Conservation (phyloP, 2,888 invertebrate genomes). For the Octodonta nipae region DNA sequence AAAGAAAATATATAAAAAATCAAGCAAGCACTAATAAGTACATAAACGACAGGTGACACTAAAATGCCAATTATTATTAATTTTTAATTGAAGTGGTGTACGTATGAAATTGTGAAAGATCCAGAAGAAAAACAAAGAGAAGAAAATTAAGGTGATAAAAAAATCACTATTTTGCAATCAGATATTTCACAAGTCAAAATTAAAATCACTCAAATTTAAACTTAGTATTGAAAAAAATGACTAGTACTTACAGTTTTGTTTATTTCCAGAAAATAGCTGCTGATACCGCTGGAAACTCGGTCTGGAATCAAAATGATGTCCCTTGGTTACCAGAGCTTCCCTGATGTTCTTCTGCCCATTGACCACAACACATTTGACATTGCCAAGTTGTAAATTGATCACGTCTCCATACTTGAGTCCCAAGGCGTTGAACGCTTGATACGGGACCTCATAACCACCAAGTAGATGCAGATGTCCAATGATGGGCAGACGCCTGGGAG, state of each 20-base stretch:
- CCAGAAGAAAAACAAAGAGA: too few relatives aligned
- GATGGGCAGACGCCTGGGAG: slow-evolving; percentile 42
- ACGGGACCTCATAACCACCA: slow-evolving; percentile 45
- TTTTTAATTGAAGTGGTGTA: too few relatives aligned
- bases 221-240: too few relatives aligned
- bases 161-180: too few relatives aligned
- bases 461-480: slow-evolving; percentile 44
- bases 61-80: too few relatives aligned
- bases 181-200: too few relatives aligned
- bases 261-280: slow-evolving; percentile 49
- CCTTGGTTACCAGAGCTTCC: slow-evolving; percentile 44
- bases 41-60: too few relatives aligned
- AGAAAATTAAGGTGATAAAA: too few relatives aligned
- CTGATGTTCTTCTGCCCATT: slow-evolving; percentile 45
- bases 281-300: slow-evolving; percentile 51
- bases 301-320: slow-evolving; percentile 49
- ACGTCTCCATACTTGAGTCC: slow-evolving; percentile 42
- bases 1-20: too few relatives aligned
- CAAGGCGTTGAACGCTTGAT: slow-evolving; percentile 43
- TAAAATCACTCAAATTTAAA: too few relatives aligned
- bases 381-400: slow-evolving; percentile 42
- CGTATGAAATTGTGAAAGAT: too few relatives aligned
- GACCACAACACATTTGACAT: slow-evolving; percentile 42
- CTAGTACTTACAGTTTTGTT: slow-evolving; percentile 52
- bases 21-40: too few relatives aligned